Base-by-base conservation (phyloP, 2,797 vertebrate genomes). In the Tauraco hartlaubi region DNA sequence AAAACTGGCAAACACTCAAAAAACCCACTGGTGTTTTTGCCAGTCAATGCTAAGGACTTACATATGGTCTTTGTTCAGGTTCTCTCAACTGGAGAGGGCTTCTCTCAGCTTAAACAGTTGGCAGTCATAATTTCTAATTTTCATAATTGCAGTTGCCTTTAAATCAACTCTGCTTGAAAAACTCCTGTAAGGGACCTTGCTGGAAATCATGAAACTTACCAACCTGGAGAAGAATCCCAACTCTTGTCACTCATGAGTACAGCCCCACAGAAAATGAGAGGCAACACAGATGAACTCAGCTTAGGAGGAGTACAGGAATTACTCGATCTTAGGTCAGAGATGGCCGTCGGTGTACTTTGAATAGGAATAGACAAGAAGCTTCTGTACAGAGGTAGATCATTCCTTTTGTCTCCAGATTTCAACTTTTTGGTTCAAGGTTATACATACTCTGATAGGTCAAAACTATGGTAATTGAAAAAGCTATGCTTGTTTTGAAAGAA, bases 121-220 rank as follows among this genome's bases (percentile, higher is more conserved):
- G 54, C 89, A 83, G 49, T 67, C 68, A 29, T 81, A 25, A 91
- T 91, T 85, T 80, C 75, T 80, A 20, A 71, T 92, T 88, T 95
- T 85, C 68, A 43, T 91, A 81, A 75, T 51, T 81, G 58, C 35
- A 64, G 29, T 80, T 96, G 66, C 58, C 39, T 93, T 90, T 68
- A 85, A 79, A 75, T 77, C 44, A 92, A 12, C 51, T 87, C 56
- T 55, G 35, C 35, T 51, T 84, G 29, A 78, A 89, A 77, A 78
- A 33, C 13, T 72, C 43, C 33, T 75, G 46, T 62, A 64, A 37
- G 67, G 37, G 51, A 67, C 29, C 72, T 88, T 55, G 37, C 31
- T 74, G 75, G n/a, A 92, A 91, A 48, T 75, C 46, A 59, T 92
- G 48, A 61, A 10, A 87, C 12, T 72, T 71, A 19, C 9, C 1